phyloP scores from a whole-genome alignment of 2,113 vertebrate species.

The Cichladusa arquata region DNA sequence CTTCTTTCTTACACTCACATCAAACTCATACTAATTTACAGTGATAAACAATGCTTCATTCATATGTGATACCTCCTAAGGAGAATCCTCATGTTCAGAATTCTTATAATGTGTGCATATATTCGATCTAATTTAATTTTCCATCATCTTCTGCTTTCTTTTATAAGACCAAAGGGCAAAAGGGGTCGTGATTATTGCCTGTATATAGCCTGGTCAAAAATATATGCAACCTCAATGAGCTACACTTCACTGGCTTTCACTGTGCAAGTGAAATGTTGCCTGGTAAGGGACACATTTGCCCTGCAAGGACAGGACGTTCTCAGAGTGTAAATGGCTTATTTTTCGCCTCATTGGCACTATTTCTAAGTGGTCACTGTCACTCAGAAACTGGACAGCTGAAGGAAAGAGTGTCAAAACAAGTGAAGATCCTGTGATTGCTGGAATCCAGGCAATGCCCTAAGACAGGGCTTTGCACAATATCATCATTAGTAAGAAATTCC shows the following conservation, averaged over 20 bases:
- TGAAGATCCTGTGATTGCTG: neutral
- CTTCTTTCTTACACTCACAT: neutral
- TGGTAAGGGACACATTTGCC: neutral
- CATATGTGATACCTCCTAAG: neutral
- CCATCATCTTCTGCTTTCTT: neutral
- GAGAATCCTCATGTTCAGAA: neutral
- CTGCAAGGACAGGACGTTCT: constrained; percentile 39
- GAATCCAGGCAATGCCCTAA: neutral
- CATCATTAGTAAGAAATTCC: neutral
- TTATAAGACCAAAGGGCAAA: neutral
- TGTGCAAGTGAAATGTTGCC: neutral
- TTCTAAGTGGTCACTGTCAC: constrained; percentile 16
- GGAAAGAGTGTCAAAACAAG: constrained; percentile 34
- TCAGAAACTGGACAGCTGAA: constrained; percentile 33
- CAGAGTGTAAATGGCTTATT: constrained; percentile 29
- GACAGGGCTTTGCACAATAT: neutral
- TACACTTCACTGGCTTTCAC: neutral
- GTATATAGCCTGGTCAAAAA: neutral
- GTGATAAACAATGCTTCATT: neutral
- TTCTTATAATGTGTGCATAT: neutral
- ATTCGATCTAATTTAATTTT: neutral
- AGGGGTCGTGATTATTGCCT: neutral
- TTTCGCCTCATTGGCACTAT: constrained; percentile 44
- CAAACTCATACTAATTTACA: neutral
- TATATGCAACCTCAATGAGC: neutral